These are phyloP conservation scores for Ridgeia piscesae DNA, from an alignment of 1,140 invertebrate genomes.

Conservation along the genomic window DNA sequence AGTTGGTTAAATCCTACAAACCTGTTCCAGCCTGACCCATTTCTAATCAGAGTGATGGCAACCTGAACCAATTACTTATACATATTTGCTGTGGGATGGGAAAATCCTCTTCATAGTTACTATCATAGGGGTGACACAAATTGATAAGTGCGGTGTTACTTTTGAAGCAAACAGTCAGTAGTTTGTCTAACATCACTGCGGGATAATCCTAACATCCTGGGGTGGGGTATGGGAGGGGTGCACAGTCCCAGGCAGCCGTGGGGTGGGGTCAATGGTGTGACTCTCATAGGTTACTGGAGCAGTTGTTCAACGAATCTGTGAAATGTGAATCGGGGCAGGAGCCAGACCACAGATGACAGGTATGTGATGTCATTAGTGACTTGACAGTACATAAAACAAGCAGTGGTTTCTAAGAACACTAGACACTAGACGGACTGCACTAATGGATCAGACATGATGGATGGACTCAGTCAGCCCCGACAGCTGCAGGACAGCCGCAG, in stretches of 20 bases:
- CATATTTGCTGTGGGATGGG: too few species aligned
- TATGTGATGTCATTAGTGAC: not conserved
- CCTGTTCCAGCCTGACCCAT: too few species aligned
- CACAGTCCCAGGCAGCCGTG: not conserved
- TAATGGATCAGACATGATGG: not conserved
- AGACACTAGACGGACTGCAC: not conserved
- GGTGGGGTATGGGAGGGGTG: too few species aligned
- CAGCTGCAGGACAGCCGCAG: not conserved
- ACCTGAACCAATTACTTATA: too few species aligned
- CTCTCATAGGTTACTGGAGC: not conserved
- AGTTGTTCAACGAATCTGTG: not conserved
- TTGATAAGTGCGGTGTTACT: too few species aligned
- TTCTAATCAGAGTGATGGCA: too few species aligned
- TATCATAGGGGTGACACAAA: too few species aligned
- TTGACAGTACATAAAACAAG: not conserved
- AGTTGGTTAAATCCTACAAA: too few species aligned
- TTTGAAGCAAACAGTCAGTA: too few species aligned
- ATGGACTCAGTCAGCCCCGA: not conserved
- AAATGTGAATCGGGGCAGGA: not conserved
- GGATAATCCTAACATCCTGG: too few species aligned
- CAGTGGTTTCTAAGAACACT: not conserved
- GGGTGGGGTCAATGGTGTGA: not conserved
- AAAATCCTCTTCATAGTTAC: too few species aligned
- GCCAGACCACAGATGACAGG: not conserved
- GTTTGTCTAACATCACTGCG: too few species aligned